These are phyloP conservation scores for Campylomormyrus tamandua DNA, from an alignment of 2,113 vertebrate species.

Conservation along the genomic window DNA sequence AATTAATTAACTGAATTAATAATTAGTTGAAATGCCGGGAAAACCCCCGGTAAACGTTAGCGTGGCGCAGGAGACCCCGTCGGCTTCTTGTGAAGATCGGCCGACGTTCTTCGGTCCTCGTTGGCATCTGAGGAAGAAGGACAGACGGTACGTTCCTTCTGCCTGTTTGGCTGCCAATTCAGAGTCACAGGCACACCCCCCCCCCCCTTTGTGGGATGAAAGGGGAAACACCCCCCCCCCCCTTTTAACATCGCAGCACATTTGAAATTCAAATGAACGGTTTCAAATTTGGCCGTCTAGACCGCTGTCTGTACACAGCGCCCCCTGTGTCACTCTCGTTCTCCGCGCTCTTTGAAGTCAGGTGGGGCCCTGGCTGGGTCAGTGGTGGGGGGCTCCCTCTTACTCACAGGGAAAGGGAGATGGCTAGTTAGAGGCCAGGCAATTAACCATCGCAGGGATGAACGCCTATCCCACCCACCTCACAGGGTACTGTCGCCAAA, in stretches of 20 bases:
- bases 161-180: neutral
- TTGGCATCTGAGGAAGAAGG: neutral
- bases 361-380: neutral
- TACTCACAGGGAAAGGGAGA: neutral
- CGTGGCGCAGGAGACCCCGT: neutral
- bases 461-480: neutral
- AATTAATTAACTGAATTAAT: conserved; percentile 1
- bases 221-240: conserved; percentile 2
- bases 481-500: neutral
- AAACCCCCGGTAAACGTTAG: neutral
- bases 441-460: conserved; percentile 3
- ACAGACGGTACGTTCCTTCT: neutral
- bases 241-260: neutral
- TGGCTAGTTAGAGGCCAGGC: neutral
- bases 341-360: conserved; percentile 16
- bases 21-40: neutral
- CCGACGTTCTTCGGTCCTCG: neutral
- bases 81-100: neutral
- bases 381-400: neutral
- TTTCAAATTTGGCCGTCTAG: conserved; percentile 20
- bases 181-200: neutral
- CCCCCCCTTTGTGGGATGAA: too few relatives aligned
- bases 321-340: conserved; percentile 21
- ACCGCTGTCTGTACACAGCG: conserved; percentile 12
- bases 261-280: conserved; percentile 29